These are phyloP conservation scores for Muschampia plurimacula DNA, from an alignment of 2,888 invertebrate species.

Conservation along the genomic window DNA sequence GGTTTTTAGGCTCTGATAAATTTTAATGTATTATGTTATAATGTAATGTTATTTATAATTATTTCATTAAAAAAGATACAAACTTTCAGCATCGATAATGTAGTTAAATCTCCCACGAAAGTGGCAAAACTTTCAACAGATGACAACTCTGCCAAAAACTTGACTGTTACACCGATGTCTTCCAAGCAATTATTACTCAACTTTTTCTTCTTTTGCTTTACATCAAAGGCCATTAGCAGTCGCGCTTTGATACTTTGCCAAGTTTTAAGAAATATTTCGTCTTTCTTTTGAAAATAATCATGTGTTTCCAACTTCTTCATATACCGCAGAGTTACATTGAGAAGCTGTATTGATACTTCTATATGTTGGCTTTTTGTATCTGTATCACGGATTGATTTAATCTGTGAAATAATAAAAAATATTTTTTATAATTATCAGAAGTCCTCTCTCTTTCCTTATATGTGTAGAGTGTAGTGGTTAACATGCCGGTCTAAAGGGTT, in stretches of 20 bases:
- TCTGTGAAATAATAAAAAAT: conserved; percentile 57
- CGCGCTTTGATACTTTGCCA: conserved; percentile 66
- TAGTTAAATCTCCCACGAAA: conserved; percentile 58
- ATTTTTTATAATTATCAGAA: not conserved
- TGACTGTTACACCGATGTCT: conserved; percentile 63
- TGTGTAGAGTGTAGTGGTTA: too few relatives aligned
- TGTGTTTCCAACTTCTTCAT: conserved; percentile 73
- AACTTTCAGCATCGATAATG: conserved; percentile 67
- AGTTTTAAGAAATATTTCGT: conserved; percentile 63
- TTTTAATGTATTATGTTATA: too few relatives aligned
- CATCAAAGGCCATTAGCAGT: conserved; percentile 52
- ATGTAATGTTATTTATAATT: not conserved
- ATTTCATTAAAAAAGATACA: conserved; percentile 30
- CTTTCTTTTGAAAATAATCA: conserved; percentile 64
- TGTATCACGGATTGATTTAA: conserved; percentile 60
- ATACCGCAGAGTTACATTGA: conserved; percentile 66
- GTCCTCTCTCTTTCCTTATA: too few relatives aligned
- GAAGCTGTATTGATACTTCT: conserved; percentile 65
- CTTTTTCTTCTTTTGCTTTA: conserved; percentile 49
- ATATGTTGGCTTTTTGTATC: conserved; percentile 65
- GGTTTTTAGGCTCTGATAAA: too few relatives aligned
- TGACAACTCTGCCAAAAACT: conserved; percentile 68
- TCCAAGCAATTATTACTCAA: conserved; percentile 56
- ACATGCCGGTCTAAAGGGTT: too few relatives aligned
- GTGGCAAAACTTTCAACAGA: conserved; percentile 65